Base-by-base conservation (phyloP, 2,113 vertebrate species). In the Sapayoa aenigma region DNA sequence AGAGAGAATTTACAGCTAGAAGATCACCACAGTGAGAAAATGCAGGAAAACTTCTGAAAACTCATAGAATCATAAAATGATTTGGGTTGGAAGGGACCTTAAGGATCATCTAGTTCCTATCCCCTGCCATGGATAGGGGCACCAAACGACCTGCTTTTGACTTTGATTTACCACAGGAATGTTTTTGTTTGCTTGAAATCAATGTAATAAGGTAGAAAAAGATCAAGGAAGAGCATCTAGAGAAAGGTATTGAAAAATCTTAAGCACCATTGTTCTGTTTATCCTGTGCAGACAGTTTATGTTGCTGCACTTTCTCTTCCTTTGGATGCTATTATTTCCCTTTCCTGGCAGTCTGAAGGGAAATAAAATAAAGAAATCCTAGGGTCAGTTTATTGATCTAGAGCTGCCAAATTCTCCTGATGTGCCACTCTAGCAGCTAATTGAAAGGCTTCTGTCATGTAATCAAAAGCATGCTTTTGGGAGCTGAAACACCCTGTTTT, bases 361-460 rank as follows among this genome's bases (percentile, higher is more conserved):
- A 44, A 78, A 59, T 53, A 65, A 71, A 39, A 68, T 52, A 41
- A 46, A 39, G 25, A 74, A 94, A 59, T 24, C 27, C 53, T 72
- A 56, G 41, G 62, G 46, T 82, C n/a, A 92, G 20, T 23, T 63
- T 82, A 94, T 84, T 93, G 83, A 87, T 94, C 71, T 73, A 53
- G 46, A 85, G 55, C 84, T 95, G 60, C 35, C 69, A 87, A 60
- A 88, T 66, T 82, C 82, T 93, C 46, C 41, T 23, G 44, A 49
- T 84, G 37, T 87, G 33, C 65, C 56, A 58, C 49, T 94, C 56
- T 79, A 83, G 47, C 42, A 69, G n/a, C 46, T 89, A 96, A 94
- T 94, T 93, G 91, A 91, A 95, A 96, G 74, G 55, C 63, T 94
- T 94, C 81, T 82, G 44, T 85, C 4, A 1, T 89, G 37, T 84